A percentile compares a stretch with the other conserved stretches of the same genome.
Conservation (phyloP, 2,113 vertebrate genomes). For the Spea bombifrons region DNA sequence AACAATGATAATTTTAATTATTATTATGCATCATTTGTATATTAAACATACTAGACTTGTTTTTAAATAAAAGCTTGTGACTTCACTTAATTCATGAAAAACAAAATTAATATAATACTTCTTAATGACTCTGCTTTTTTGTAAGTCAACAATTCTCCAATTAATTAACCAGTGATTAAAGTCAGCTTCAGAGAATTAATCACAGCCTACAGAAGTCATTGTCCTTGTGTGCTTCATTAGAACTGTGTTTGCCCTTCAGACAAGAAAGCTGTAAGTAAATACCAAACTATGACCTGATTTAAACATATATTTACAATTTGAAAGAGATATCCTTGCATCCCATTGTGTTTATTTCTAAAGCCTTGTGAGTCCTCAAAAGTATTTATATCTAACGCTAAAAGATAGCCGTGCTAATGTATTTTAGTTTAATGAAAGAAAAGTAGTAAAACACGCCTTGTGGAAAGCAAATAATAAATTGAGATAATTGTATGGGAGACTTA, state of each 20-base stretch:
- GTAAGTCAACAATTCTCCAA: conserved; percentile 78
- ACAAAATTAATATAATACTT: conserved; percentile 70
- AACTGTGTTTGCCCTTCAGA: conserved; percentile 65
- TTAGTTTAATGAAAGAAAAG: neutral
- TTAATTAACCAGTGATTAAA: conserved; percentile 89
- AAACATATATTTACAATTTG: conserved; percentile 25
- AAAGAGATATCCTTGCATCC: neutral
- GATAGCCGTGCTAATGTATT: neutral
- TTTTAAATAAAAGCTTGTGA: conserved; percentile 57
- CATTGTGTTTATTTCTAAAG: neutral
- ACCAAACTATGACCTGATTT: conserved; percentile 58
- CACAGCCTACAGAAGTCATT: conserved; percentile 71
- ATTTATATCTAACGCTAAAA: neutral
- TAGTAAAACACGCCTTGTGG: too few relatives aligned
- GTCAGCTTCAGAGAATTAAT: conserved; percentile 80
- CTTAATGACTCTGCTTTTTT: conserved; percentile 72
- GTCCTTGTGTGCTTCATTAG: conserved; percentile 74
- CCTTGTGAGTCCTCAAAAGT: neutral
- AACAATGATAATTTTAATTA: neutral
- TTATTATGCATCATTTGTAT: conserved; percentile 18
- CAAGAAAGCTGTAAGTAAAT: conserved; percentile 62
- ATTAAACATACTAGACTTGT: conserved; percentile 46
- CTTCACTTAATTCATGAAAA: conserved; percentile 54
- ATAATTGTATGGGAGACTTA: neutral
- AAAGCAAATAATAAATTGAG: neutral